Conservation (phyloP, 2,888 invertebrate species). For the Tachina lurida region DNA sequence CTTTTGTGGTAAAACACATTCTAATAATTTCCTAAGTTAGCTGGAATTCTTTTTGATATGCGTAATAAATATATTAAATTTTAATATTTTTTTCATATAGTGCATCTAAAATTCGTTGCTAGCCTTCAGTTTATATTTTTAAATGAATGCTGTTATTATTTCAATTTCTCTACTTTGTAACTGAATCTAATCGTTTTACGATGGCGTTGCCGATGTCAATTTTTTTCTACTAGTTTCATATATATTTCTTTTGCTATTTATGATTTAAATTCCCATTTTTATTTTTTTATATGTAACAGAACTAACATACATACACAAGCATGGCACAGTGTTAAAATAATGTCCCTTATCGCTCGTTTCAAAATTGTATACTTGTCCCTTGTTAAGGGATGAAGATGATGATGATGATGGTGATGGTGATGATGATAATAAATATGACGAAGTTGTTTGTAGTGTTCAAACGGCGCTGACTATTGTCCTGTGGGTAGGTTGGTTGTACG, state of each 20-base stretch:
- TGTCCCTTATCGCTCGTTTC: constrained; percentile 57
- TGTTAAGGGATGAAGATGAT: constrained; percentile 63
- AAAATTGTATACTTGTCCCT: constrained; percentile 38
- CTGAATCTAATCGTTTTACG: constrained; percentile 79
- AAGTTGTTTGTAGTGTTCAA: constrained; percentile 35
- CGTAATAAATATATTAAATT: constrained; percentile 13
- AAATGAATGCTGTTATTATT: constrained; percentile 36
- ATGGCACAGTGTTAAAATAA: constrained; percentile 45
- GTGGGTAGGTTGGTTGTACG: constrained; percentile 25
- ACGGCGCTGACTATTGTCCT: constrained; percentile 28
- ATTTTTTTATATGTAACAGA: not conserved
- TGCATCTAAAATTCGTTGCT: not conserved
- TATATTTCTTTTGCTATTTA: constrained; percentile 41
- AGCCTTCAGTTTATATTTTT: not conserved
- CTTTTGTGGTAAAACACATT: too few relatives aligned
- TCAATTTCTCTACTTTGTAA: constrained; percentile 74
- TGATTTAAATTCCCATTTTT: constrained; percentile 5
- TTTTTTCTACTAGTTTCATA: constrained; percentile 25
- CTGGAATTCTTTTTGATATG: too few relatives aligned
- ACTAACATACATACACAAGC: not conserved
- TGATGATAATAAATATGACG: constrained; percentile 21
- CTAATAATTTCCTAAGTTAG: too few relatives aligned
- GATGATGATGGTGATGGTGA: constrained; percentile 24
- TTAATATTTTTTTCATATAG: constrained; percentile 6
- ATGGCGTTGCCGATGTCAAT: constrained; percentile 63